Conservation (phyloP, 2,113 vertebrate species). For the Riparia riparia region DNA sequence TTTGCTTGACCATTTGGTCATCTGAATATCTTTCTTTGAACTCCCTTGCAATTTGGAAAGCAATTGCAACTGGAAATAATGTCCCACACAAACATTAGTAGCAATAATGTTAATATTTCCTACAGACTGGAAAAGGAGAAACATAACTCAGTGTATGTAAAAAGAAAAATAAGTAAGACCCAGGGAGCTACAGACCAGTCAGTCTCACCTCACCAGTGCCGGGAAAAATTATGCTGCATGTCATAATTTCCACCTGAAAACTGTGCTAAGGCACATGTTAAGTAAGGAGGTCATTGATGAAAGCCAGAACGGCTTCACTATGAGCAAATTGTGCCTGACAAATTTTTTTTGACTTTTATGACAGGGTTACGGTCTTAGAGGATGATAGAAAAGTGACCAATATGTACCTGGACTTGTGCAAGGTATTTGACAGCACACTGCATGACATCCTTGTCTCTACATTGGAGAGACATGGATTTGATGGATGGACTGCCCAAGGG, state of each 20-base stretch:
- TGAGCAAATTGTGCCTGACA: background rate
- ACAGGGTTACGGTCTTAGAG: background rate
- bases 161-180: background rate
- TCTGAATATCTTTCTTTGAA: background rate
- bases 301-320: background rate
- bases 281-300: background rate
- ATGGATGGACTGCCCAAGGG: background rate
- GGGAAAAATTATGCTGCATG: background rate
- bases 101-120: background rate
- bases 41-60: background rate
- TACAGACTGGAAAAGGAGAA: background rate
- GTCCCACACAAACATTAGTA: background rate
- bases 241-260: background rate
- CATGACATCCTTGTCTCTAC: background rate
- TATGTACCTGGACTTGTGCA: background rate
- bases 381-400: background rate
- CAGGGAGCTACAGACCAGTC: background rate
- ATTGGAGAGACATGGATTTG: background rate
- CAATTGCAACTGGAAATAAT: background rate
- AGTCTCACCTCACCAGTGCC: background rate
- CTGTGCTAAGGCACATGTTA: background rate
- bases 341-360: background rate
- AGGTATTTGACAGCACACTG: background rate
- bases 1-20: background rate
- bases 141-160: background rate